Conservation (phyloP, 2,797 vertebrate genomes). For the Pantherophis vulpinus region DNA sequence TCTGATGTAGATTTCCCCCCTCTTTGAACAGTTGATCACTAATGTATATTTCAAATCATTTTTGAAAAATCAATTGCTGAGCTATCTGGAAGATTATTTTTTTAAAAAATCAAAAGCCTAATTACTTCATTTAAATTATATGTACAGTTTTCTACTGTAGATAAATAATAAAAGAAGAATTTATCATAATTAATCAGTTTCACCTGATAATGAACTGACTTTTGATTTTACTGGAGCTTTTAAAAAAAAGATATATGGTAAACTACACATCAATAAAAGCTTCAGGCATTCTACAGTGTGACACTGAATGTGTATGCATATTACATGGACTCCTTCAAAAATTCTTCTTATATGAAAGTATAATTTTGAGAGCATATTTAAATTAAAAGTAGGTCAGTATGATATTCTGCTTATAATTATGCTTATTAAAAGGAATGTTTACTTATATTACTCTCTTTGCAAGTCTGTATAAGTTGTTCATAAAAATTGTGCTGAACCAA, state of each 20-base stretch:
- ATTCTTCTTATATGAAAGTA: background rate
- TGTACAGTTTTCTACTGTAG: background rate
- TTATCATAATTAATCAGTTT: background rate
- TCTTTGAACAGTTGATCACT: background rate
- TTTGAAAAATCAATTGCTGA: background rate
- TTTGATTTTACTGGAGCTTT: background rate
- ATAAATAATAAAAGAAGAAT: background rate
- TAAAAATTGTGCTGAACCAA: background rate
- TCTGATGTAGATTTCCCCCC: background rate
- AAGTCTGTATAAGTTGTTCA: background rate
- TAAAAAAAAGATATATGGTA: background rate
- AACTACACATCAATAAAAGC: background rate
- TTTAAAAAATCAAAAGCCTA: background rate
- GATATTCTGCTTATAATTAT: background rate
- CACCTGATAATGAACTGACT: background rate
- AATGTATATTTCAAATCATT: background rate
- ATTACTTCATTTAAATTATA: background rate
- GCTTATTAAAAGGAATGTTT: background rate
- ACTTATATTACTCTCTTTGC: background rate
- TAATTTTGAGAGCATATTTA: background rate
- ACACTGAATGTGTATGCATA: background rate
- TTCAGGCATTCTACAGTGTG: background rate
- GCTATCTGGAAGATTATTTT: background rate
- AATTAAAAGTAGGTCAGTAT: constrained; percentile 7
- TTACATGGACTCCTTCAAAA: background rate